A percentile compares a stretch with the other conserved stretches of the same genome.
These are phyloP conservation scores for Chaitophorus viminalis DNA, from an alignment of 2,888 invertebrate genomes.

Conservation along the genomic window DNA sequence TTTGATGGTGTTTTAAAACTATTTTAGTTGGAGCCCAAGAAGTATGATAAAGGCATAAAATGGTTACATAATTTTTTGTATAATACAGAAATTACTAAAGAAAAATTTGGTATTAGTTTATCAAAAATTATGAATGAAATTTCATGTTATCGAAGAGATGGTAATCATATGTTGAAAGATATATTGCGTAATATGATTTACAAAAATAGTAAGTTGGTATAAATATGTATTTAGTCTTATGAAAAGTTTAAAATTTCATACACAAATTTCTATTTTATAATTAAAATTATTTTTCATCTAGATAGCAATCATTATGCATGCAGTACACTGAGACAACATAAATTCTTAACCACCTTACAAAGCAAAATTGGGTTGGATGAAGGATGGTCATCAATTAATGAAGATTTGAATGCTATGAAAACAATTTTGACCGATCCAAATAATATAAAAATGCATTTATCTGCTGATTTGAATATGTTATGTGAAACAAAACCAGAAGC, in stretches of 20 bases:
- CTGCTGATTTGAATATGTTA: constrained; percentile 76
- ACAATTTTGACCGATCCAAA: constrained; percentile 72
- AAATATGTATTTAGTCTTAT: neutral
- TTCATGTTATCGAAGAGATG: constrained; percentile 78
- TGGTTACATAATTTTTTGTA: constrained; percentile 83
- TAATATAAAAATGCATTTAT: constrained; percentile 78
- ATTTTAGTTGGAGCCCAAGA: constrained; percentile 77
- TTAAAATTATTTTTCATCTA: constrained; percentile 65
- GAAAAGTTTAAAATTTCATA: neutral
- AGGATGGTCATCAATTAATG: constrained; percentile 69
- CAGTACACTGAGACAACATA: constrained; percentile 80
- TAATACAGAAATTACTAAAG: constrained; percentile 76
- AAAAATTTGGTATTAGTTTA: constrained; percentile 80
- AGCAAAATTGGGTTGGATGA: constrained; percentile 71
- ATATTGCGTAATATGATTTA: constrained; percentile 74
- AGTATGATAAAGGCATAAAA: constrained; percentile 79
- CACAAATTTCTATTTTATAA: neutral
- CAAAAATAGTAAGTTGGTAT: constrained; percentile 69
- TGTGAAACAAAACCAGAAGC: constrained; percentile 68
- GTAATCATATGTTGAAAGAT: constrained; percentile 75
- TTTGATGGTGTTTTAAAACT: neutral
- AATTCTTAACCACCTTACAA: constrained; percentile 78
- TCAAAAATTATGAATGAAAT: constrained; percentile 85
- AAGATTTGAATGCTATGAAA: constrained; percentile 71
- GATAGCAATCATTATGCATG: constrained; percentile 79